Conservation (phyloP, 2,797 vertebrate species). For the Anniella stebbinsi region DNA sequence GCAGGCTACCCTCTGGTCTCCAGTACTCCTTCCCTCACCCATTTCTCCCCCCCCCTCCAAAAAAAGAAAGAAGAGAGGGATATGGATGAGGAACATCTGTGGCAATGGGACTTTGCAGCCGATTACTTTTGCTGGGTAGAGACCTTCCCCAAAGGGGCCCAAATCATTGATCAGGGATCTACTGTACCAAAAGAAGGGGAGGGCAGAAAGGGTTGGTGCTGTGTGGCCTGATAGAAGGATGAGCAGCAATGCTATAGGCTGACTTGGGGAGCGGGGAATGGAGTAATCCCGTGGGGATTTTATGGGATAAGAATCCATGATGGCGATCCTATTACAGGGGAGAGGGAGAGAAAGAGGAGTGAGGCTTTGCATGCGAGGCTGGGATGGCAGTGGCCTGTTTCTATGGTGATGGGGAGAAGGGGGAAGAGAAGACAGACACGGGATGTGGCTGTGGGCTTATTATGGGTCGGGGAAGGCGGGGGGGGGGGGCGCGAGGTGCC, state of each 20-base stretch:
- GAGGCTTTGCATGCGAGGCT: no score
- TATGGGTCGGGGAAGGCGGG: background rate
- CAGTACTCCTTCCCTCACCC: background rate
- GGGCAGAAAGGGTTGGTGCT: background rate
- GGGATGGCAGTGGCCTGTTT: background rate
- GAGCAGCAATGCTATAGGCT: background rate
- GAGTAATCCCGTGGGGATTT: background rate
- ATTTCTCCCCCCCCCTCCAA: background rate
- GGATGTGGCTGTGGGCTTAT: background rate
- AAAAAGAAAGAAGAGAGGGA: background rate
- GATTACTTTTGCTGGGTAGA: background rate
- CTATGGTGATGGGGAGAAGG: background rate
- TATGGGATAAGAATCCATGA: background rate
- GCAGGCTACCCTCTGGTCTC: background rate
- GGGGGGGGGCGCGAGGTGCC: background rate
- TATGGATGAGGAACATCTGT: background rate
- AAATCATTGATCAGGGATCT: background rate
- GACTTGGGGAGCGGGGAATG: no score
- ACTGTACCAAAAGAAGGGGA: background rate
- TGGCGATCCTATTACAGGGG: background rate
- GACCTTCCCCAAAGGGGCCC: background rate
- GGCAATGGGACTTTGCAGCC: background rate
- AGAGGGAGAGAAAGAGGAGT: background rate
- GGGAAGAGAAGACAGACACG: background rate
- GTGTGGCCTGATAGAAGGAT: no score